Conservation (phyloP, 2,113 vertebrate species). For the Melanostigma gelatinosum region DNA sequence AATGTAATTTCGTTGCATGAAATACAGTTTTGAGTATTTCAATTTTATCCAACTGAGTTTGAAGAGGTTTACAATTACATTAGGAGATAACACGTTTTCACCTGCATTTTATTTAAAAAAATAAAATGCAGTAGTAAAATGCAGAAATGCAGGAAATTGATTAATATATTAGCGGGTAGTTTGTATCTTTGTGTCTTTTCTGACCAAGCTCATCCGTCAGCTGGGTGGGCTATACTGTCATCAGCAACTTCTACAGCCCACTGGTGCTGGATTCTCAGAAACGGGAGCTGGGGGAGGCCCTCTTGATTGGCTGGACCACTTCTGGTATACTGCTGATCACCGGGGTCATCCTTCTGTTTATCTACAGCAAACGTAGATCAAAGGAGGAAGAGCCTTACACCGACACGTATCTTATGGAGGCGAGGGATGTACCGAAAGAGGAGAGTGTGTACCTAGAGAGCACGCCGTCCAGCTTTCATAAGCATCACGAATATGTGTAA, state of each 20-base stretch:
- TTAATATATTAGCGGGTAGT: constrained; percentile 71
- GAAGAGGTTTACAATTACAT: neutral
- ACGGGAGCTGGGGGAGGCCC: constrained; percentile 79
- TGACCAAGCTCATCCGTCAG: constrained; percentile 80
- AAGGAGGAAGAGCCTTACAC: constrained; percentile 41
- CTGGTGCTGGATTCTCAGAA: constrained; percentile 69
- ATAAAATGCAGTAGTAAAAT: no score
- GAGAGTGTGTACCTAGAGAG: constrained; percentile 18
- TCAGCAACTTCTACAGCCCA: constrained; percentile 80
- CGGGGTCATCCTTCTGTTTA: constrained; percentile 72
- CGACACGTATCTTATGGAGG: neutral
- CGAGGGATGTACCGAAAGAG: neutral
- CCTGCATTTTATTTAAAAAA: no score
- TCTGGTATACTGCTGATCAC: constrained; percentile 73
- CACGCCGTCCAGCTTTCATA: constrained; percentile 35
- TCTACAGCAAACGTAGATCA: constrained; percentile 61
- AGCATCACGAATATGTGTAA: constrained; percentile 67
- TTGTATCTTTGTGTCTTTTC: constrained; percentile 76
- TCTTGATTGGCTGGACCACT: constrained; percentile 83
- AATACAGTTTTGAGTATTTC: neutral
- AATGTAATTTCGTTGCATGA: neutral
- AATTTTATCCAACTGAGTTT: neutral
- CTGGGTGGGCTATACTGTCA: constrained; percentile 80
- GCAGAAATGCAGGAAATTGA: no score
- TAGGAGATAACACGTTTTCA: no score